A percentile compares a stretch with the other conserved stretches of the same genome.
phyloP scores from a whole-genome alignment of 2,888 invertebrate species.

The Actias luna region DNA sequence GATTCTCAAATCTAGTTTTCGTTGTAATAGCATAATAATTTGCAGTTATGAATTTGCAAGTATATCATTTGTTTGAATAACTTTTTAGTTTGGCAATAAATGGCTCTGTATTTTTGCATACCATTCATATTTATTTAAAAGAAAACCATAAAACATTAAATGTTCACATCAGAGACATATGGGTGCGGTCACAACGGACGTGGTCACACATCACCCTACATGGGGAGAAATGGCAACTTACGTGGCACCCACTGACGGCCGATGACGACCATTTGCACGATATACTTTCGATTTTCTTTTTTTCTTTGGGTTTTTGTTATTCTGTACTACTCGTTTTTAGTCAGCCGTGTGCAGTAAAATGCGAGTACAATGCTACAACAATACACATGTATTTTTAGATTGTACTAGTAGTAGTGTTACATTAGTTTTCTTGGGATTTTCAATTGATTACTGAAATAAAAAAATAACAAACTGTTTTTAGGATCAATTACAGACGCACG shows the following conservation, averaged over 20 bases:
- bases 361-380: not conserved
- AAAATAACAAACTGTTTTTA: too few relatives aligned
- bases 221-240: slow-evolving; percentile 63
- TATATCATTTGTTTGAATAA: too few relatives aligned
- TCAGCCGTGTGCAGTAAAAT: not conserved
- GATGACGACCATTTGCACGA: slow-evolving; percentile 45
- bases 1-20: too few relatives aligned
- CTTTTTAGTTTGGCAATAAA: too few relatives aligned
- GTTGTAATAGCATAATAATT: too few relatives aligned
- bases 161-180: not conserved
- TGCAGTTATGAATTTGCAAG: too few relatives aligned
- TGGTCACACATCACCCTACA: slow-evolving; percentile 51
- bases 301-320: slow-evolving; percentile 21
- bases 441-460: too few relatives aligned
- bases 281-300: slow-evolving; percentile 35
- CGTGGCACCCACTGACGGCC: slow-evolving; percentile 47
- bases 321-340: not conserved
- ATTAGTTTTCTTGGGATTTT: too few relatives aligned
- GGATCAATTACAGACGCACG: too few relatives aligned
- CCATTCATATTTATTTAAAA: too few relatives aligned
- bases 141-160: not conserved
- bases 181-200: slow-evolving; percentile 28
- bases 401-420: not conserved
- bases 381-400: not conserved
- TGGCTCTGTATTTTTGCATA: too few relatives aligned